Evolutionary conservation across 1,140 invertebrate species (phyloP), one percentile per base, ranked within the genome.

Genomic region (Pogonomyrmex californicus): DNA sequence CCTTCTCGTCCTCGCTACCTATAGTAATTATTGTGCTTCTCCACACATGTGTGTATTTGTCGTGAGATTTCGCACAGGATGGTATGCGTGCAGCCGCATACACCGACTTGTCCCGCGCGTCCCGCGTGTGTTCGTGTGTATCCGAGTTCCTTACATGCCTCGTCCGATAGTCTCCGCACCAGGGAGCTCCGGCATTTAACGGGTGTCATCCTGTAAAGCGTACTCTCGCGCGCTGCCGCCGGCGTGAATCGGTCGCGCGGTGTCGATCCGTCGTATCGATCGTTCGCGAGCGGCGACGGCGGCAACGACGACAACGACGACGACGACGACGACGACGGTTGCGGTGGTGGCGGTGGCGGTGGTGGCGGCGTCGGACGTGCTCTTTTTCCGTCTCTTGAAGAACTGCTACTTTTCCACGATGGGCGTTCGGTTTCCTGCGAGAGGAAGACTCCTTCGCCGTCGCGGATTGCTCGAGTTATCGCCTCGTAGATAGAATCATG

Each of bases 1-100:
- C 87, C 36, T 62, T 36, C 73, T 77, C 78, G 60, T 87, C 73
- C 73, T 81, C 62, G 83, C 91, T 93, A 93, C 92, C 92, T 93
- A 94, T 93, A 93, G 92, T 94, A 94, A 94, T 94, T 94, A 94
- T 95, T 95, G 93, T 94, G 91, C 91, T 92, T 86, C 91, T 92
- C 90, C 79, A 90, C 88, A 91, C 88, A 92, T 92, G 91, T 90
- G 92, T 93, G 90, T 92, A 93, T 93, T 93, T 92, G 92, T 93
- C 92, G 92, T 93, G 91, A 86, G 85, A 90, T 87, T 87, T 90
- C 82, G 71, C 66, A 71, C 49, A 54, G 38, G 76, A 83, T 78
- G 71, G 79, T 86, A 71, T 88, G 77, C 76, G 81, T 87, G 85
- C 82, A 56, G 87, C 86, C 81, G 86, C 87, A 88, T 86, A 88